Conservation (phyloP, 2,888 invertebrate species). For the Adela reaumurella region DNA sequence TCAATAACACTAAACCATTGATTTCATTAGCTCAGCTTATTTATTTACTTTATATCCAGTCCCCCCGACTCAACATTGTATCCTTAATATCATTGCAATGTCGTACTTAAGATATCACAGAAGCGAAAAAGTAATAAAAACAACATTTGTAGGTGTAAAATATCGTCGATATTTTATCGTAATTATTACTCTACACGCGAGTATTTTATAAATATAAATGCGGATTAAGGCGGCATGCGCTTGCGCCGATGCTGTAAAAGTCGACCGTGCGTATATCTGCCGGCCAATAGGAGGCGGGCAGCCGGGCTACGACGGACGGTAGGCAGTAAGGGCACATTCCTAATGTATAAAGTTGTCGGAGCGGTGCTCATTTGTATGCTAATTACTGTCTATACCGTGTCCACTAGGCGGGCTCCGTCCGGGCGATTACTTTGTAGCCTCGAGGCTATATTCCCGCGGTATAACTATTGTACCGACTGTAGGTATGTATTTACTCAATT, state of each 20-base stretch:
- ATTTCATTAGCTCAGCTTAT: constrained; percentile 33
- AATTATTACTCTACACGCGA: constrained; percentile 16
- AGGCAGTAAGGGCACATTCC: not conserved
- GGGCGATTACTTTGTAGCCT: not conserved
- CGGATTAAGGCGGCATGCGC: constrained; percentile 13
- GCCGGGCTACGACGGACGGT: not conserved
- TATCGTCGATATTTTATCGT: constrained; percentile 33
- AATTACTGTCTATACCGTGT: not conserved
- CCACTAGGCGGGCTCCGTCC: not conserved
- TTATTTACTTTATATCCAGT: constrained; percentile 22
- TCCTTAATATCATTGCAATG: constrained; percentile 23
- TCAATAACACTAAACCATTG: constrained; percentile 34
- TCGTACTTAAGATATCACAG: constrained; percentile 27
- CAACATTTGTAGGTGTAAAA: constrained; percentile 25
- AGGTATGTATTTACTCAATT: too few relatives aligned
- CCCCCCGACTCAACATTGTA: constrained; percentile 26
- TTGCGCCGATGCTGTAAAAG: constrained; percentile 16
- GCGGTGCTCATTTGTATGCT: not conserved
- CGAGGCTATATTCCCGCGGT: not conserved
- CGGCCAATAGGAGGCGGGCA: not conserved
- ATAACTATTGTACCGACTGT: too few relatives aligned
- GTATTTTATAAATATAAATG: not conserved
- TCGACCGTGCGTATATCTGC: not conserved
- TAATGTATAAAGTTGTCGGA: not conserved
- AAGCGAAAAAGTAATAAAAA: constrained; percentile 18